These are phyloP conservation scores for Andricus quercusramuli DNA, from an alignment of 2,888 invertebrate species.

Conservation along the genomic window DNA sequence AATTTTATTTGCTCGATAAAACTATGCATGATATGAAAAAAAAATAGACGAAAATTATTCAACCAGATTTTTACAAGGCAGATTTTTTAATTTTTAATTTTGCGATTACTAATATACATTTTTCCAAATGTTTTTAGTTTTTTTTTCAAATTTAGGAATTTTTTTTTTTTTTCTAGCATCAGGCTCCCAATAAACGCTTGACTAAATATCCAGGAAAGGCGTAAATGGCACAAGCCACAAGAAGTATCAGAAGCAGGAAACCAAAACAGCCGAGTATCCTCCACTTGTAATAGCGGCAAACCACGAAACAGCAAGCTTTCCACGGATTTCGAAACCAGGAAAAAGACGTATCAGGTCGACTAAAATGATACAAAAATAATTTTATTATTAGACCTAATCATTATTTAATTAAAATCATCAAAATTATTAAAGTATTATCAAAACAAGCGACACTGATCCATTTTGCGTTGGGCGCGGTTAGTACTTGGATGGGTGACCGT, in stretches of 20 bases:
- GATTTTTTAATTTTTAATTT: background rate
- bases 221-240: constrained; percentile 77
- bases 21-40: too few relatives aligned
- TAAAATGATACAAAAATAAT: constrained; percentile 70
- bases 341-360: constrained; percentile 83
- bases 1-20: too few relatives aligned
- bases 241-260: constrained; percentile 69
- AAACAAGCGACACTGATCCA: too few relatives aligned
- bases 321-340: constrained; percentile 82
- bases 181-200: constrained; percentile 77
- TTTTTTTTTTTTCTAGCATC: constrained; percentile 42
- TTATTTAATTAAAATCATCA: background rate
- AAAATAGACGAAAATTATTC: too few relatives aligned
- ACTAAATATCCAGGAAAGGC: constrained; percentile 80
- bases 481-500: too few relatives aligned
- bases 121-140: constrained; percentile 30
- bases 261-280: constrained; percentile 73
- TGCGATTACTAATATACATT: background rate
- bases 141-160: background rate
- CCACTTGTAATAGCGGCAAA: constrained; percentile 77
- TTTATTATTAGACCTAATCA: background rate
- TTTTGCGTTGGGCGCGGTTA: too few relatives aligned
- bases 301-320: constrained; percentile 77
- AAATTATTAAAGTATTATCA: background rate
- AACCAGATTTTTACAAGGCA: too few relatives aligned